Percentiles rank a stretch among this genome's conserved stretches.
Conservation (phyloP, 2,113 vertebrate species). For the Corydoras sp. region DNA sequence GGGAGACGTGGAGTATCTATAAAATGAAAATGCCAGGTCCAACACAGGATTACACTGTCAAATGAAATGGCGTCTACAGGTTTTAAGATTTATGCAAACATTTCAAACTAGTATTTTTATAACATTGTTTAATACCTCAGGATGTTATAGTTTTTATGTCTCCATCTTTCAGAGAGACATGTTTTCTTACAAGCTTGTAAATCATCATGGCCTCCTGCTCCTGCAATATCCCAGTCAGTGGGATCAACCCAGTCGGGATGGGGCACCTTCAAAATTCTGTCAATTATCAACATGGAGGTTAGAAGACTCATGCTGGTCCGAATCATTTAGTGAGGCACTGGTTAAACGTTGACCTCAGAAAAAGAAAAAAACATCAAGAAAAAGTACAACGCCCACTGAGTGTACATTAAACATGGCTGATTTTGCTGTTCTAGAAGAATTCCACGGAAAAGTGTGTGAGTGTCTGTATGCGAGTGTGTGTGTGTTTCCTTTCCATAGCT, state of each 20-base stretch:
- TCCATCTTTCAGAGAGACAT: conserved; percentile 23
- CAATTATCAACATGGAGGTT: conserved; percentile 45
- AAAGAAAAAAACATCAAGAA: neutral
- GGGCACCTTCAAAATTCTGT: conserved; percentile 34
- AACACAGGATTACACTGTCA: neutral
- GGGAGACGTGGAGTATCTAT: neutral
- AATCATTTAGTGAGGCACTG: conserved; percentile 21
- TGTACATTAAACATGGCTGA: conserved; percentile 11
- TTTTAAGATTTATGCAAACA: no score
- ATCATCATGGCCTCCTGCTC: conserved; percentile 30
- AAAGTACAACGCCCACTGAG: conserved; percentile 18
- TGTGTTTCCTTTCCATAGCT: conserved; percentile 40
- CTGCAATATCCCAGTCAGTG: conserved; percentile 29
- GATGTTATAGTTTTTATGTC: conserved; percentile 19
- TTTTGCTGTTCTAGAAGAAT: conserved; percentile 27
- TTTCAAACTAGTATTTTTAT: neutral
- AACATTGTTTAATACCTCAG: conserved; percentile 10
- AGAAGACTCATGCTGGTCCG: conserved; percentile 19
- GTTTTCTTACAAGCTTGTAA: conserved; percentile 34
- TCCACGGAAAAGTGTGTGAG: conserved; percentile 24
- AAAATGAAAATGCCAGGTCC: neutral
- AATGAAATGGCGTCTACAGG: neutral
- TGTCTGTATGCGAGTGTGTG: conserved; percentile 29
- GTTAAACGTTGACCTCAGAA: conserved; percentile 44
- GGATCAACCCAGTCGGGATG: neutral